A percentile compares a stretch with the other conserved stretches of the same genome.
phyloP scores from a whole-genome alignment of 2,113 vertebrate genomes.

The Leptosomus discolor region DNA sequence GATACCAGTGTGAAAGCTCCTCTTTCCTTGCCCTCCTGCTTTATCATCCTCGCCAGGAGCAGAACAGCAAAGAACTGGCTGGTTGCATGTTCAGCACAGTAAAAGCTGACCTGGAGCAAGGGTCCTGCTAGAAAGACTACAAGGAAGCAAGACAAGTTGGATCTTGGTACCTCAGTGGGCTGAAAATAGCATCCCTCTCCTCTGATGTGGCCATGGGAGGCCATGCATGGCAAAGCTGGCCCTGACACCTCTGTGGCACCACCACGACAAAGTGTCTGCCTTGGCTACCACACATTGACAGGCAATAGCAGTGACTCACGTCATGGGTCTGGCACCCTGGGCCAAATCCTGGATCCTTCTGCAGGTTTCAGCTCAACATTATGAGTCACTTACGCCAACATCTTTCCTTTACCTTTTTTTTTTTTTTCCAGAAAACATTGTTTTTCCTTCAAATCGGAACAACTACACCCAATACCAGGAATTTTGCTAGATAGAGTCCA shows the following conservation, averaged over 20 bases:
- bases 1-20: neutral
- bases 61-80: neutral
- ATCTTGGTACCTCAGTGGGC: neutral
- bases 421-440: neutral
- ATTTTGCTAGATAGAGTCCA: constrained; percentile 64
- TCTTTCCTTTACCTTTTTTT: neutral
- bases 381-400: neutral
- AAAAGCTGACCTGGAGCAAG: neutral
- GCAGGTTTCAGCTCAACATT: neutral
- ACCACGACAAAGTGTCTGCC: neutral
- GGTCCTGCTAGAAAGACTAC: neutral
- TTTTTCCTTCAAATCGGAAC: constrained; percentile 23
- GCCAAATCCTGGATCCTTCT: neutral
- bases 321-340: neutral
- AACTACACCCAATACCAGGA: constrained; percentile 31
- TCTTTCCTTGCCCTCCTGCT: neutral
- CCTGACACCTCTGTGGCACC: rapidly evolving
- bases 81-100: neutral
- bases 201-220: rapidly evolving
- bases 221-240: neutral
- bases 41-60: neutral
- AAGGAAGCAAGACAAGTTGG: neutral
- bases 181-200: neutral
- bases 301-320: neutral
- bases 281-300: neutral